These are phyloP conservation scores for Calephelis nemesis DNA, from an alignment of 1,140 invertebrate species.

Conservation along the genomic window DNA sequence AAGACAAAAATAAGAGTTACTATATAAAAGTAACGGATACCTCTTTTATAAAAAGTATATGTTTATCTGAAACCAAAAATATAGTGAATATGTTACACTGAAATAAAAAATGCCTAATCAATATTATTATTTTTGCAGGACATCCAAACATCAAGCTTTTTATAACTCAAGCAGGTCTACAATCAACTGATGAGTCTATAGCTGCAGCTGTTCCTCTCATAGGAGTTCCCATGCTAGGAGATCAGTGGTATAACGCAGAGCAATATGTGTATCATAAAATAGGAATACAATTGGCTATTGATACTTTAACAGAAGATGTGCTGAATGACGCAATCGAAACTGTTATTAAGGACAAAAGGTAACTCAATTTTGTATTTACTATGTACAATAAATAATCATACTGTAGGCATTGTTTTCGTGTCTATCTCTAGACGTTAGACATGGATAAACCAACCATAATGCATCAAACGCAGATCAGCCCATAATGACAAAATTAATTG, in stretches of 20 bases:
- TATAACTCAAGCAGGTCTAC: slow-evolving; percentile 81
- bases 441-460: too few relatives aligned
- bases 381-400: neutral
- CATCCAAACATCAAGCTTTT: slow-evolving; percentile 79
- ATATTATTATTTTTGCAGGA: slow-evolving; percentile 45
- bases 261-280: slow-evolving; percentile 43
- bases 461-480: too few relatives aligned
- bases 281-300: slow-evolving; percentile 42
- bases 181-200: slow-evolving; percentile 80
- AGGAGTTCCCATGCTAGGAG: slow-evolving; percentile 36
- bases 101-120: neutral
- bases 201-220: slow-evolving; percentile 79
- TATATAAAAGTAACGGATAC: too few relatives aligned
- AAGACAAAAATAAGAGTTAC: too few relatives aligned
- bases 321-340: slow-evolving; percentile 41
- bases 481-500: too few relatives aligned
- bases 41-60: too few relatives aligned
- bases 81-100: neutral
- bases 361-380: neutral
- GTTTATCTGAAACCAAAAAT: too few relatives aligned
- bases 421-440: too few relatives aligned
- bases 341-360: slow-evolving; percentile 36
- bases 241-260: slow-evolving; percentile 45
- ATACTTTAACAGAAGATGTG: slow-evolving; percentile 42
- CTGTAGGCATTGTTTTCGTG: too few relatives aligned